Evolutionary conservation across 2,113 vertebrate species (phyloP), one percentile per base, ranked within the genome.

Genomic region (Heterocephalus glaber): DNA sequence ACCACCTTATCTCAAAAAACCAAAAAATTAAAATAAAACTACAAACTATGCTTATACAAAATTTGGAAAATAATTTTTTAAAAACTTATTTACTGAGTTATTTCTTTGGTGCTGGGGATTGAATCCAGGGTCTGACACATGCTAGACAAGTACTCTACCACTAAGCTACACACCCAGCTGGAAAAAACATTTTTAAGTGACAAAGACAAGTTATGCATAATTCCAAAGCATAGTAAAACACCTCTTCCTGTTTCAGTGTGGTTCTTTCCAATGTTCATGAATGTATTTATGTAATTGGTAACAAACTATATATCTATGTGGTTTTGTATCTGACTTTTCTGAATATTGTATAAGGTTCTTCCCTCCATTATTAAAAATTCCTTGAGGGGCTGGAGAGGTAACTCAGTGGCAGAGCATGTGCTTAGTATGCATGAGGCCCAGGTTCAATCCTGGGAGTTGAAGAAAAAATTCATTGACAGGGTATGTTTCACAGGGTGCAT

Each of bases 221-320:
- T 86, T 66, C 38, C 44, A 20, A 14, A 80, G 16, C 61, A 49
- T 30, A 49, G 61, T 47, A 22, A 35, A 49, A 66, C 5, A 35
- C 28, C 83, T n/a, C 7, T 52, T 49, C 35, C 44, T 86, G 1
- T 86, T 65, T n/a, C 24, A 66, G 30, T 33, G 17, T 60, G 41
- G 16, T 61, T 66, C 35, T 72, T 66, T 47, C 38, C 72, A 61
- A 24, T 24, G 24, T 24, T 17, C 22, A 6, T 24, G 14, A 47
- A n/a, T 63, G 24, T 81, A 0, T 33, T 19, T 65, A 20, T 44
- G 1, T 74, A 61, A 28, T 26, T 92, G 85, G 2, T 1, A 17
- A 20, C 49, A 20, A 19, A 56, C n/a, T 44, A 0, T n/a, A 1
- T 26, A 16, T 33, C 5, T n/a, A 19, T 13, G 4, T 47, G n/a